Percentiles rank a stretch among this genome's conserved stretches.
phyloP scores from a whole-genome alignment of 2,888 invertebrate genomes.

The Sussaba pulchella region DNA sequence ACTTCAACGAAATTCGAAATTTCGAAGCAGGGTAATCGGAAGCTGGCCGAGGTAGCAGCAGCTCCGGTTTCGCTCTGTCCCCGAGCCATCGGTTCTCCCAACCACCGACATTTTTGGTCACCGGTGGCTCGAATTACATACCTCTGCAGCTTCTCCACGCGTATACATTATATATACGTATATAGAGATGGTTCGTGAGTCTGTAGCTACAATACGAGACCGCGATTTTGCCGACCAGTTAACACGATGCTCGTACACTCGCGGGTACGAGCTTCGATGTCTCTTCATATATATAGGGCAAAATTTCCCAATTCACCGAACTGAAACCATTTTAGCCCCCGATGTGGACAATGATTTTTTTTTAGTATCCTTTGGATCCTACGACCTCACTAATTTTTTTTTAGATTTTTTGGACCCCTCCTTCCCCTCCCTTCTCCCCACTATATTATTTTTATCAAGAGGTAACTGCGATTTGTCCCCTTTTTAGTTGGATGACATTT shows the following conservation, averaged over 20 bases:
- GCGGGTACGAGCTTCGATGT: constrained; percentile 8
- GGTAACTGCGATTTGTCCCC: too few relatives aligned
- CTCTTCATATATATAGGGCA: constrained; percentile 10
- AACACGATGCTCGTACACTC: constrained; percentile 32
- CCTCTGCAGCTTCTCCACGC: neutral
- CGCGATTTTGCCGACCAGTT: constrained; percentile 39
- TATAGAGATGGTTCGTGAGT: neutral
- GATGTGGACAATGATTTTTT: too few relatives aligned
- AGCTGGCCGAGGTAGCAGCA: neutral
- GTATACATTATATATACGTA: constrained; percentile 3
- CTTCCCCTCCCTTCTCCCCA: too few relatives aligned
- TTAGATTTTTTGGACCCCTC: too few relatives aligned
- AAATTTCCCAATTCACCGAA: too few relatives aligned
- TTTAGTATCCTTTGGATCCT: too few relatives aligned
- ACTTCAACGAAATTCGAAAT: neutral
- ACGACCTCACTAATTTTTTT: too few relatives aligned
- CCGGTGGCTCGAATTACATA: constrained; percentile 39
- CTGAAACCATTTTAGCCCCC: too few relatives aligned
- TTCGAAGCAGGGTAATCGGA: neutral
- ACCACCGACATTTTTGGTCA: constrained; percentile 3
- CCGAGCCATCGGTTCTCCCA: constrained; percentile 4
- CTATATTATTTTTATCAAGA: too few relatives aligned
- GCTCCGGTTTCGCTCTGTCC: neutral
- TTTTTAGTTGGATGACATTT: too few relatives aligned
- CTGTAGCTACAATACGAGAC: constrained; percentile 25